Percentiles rank a stretch among this genome's conserved stretches.
Conservation (phyloP, 2,888 invertebrate species). For the Drosophila incognita region DNA sequence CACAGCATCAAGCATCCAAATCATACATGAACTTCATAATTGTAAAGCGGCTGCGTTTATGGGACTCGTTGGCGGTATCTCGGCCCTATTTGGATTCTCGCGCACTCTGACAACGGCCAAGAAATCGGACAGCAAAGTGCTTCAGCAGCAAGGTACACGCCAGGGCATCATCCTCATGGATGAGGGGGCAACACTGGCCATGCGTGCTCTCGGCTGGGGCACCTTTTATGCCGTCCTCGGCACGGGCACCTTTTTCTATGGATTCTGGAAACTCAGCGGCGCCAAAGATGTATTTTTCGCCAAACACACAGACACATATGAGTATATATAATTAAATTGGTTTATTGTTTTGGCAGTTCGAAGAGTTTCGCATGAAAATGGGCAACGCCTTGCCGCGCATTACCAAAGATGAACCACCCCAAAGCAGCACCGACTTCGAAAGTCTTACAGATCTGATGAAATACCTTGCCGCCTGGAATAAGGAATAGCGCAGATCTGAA, state of each 20-base stretch:
- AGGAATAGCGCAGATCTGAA: slow-evolving; percentile 64
- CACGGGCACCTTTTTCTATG: slow-evolving; percentile 91
- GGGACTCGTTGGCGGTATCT: slow-evolving; percentile 87
- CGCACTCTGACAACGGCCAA: slow-evolving; percentile 91
- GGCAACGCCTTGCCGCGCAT: slow-evolving; percentile 91
- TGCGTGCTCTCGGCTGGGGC: slow-evolving; percentile 95
- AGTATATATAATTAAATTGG: not conserved
- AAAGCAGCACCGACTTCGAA: slow-evolving; percentile 94
- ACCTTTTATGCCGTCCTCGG: slow-evolving; percentile 94
- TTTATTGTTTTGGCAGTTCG: slow-evolving; percentile 87
- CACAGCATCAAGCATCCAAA: not conserved
- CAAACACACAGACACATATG: not conserved
- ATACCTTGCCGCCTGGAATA: slow-evolving; percentile 88
- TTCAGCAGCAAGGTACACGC: slow-evolving; percentile 89
- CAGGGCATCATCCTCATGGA: slow-evolving; percentile 89
- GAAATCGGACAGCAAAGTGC: slow-evolving; percentile 91
- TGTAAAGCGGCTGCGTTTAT: slow-evolving; percentile 82
- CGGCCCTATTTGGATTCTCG: slow-evolving; percentile 93
- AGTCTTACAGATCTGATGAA: slow-evolving; percentile 93
- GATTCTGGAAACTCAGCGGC: slow-evolving; percentile 95
- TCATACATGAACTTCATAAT: not conserved
- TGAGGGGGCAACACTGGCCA: slow-evolving; percentile 91
- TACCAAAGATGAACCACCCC: slow-evolving; percentile 91
- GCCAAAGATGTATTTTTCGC: slow-evolving; percentile 89
- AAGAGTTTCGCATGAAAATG: slow-evolving; percentile 93